Percentiles rank a stretch among this genome's conserved stretches.
These are phyloP conservation scores for Grapholita molesta DNA, from an alignment of 1,140 invertebrate species.

Conservation along the genomic window DNA sequence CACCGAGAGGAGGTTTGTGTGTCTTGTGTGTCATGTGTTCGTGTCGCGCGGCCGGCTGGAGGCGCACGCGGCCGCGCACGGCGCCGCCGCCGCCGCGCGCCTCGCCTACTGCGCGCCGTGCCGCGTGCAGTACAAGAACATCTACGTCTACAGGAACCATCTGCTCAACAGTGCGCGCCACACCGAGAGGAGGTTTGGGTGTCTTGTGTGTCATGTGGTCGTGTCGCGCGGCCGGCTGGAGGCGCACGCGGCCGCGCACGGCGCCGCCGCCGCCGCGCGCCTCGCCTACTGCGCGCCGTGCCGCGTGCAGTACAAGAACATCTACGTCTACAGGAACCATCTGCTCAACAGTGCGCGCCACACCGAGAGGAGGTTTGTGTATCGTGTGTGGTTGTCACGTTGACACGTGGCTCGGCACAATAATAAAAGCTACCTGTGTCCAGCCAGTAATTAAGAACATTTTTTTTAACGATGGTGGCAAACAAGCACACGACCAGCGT, in stretches of 20 bases:
- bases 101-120: not conserved
- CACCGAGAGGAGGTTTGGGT: not conserved
- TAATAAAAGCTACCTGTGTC: too few relatives aligned
- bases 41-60: conserved; percentile 33
- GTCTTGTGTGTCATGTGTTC: conserved; percentile 24
- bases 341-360: not conserved
- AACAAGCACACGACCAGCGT: too few relatives aligned
- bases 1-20: not conserved
- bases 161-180: not conserved
- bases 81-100: not conserved
- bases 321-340: not conserved
- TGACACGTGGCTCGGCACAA: conserved; percentile 29
- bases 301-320: not conserved
- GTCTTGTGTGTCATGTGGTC: conserved; percentile 24
- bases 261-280: not conserved
- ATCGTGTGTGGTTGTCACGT: not conserved
- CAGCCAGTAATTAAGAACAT: too few relatives aligned
- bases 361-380: not conserved
- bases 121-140: not conserved
- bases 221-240: conserved; percentile 33
- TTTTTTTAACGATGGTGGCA: too few relatives aligned
- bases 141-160: not conserved
- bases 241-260: conserved; percentile 34
- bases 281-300: not conserved
- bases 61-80: conserved; percentile 34